Percentiles rank a stretch among this genome's conserved stretches.
phyloP scores from a whole-genome alignment of 2,888 invertebrate genomes.

The Zaprionus lineosus region DNA sequence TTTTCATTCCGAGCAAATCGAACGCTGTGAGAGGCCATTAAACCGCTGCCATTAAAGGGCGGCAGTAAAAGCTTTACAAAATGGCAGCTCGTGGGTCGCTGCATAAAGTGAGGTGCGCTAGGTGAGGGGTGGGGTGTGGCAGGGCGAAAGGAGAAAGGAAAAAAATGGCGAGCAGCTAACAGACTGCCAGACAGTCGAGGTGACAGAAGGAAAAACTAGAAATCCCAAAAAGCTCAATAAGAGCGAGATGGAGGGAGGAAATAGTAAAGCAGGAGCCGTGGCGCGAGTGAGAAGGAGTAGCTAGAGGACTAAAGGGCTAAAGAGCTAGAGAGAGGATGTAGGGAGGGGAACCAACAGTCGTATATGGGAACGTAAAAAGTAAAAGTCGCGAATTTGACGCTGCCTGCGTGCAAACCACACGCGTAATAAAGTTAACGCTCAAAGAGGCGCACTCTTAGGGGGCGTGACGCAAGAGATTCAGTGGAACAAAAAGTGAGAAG shows the following conservation, averaged over 20 bases:
- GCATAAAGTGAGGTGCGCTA: conserved; percentile 25
- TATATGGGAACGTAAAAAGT: conserved; percentile 42
- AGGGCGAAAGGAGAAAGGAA: not conserved
- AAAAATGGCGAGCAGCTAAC: not conserved
- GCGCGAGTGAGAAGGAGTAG: not conserved
- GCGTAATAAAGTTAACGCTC: conserved; percentile 66
- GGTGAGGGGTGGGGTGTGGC: not conserved
- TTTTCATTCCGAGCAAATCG: conserved; percentile 52
- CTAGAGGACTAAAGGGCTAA: not conserved
- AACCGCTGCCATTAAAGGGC: conserved; percentile 57
- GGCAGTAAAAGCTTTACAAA: conserved; percentile 54
- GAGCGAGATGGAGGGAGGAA: too few relatives aligned
- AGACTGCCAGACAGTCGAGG: conserved; percentile 5
- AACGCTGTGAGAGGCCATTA: conserved; percentile 44
- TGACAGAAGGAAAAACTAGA: conserved; percentile 5
- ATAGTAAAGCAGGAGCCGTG: too few relatives aligned
- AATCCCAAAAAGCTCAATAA: conserved; percentile 9
- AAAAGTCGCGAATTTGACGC: conserved; percentile 45
- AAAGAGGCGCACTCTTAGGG: conserved; percentile 33
- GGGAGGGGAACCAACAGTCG: too few relatives aligned
- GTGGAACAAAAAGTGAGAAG: too few relatives aligned
- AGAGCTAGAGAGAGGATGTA: too few relatives aligned
- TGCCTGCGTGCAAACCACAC: conserved; percentile 54
- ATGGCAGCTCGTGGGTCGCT: conserved; percentile 33
- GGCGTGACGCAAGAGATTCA: too few relatives aligned